phyloP scores from a whole-genome alignment of 2,888 invertebrate genomes.

The Calliphora vomitoria region DNA sequence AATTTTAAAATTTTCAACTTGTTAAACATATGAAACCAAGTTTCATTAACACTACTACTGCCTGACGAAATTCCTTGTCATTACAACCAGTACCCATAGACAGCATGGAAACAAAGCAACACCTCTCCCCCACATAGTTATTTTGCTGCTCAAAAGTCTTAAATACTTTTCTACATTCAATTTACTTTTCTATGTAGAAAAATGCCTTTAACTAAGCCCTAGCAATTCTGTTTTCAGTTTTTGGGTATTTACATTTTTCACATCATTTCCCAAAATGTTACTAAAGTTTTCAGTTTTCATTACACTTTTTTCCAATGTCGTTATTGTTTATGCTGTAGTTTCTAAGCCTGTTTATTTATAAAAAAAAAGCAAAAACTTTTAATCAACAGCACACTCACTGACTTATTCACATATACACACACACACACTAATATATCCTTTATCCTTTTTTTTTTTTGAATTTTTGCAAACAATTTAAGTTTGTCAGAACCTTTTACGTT shows the following conservation, averaged over 20 bases:
- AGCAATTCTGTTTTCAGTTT: neutral
- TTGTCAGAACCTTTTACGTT: slow-evolving; percentile 46
- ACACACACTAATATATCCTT: neutral
- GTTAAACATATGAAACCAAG: too few species aligned
- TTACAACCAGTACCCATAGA: too few species aligned
- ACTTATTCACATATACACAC: neutral
- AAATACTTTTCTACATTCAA: neutral
- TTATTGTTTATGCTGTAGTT: neutral
- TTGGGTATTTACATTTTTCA: slow-evolving; percentile 56
- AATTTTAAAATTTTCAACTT: too few species aligned
- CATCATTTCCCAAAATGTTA: slow-evolving; percentile 57
- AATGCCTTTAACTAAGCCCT: neutral
- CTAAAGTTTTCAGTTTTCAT: slow-evolving; percentile 37
- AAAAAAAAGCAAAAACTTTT: slow-evolving; percentile 2
- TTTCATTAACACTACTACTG: neutral
- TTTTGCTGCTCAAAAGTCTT: slow-evolving; percentile 1
- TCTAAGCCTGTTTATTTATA: slow-evolving; percentile 26
- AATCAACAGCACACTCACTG: slow-evolving; percentile 28
- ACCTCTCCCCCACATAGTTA: too few species aligned
- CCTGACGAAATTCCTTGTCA: too few species aligned
- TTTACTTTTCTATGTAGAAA: neutral
- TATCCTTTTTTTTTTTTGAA: slow-evolving; percentile 40
- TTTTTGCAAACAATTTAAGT: slow-evolving; percentile 60
- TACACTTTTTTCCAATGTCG: neutral
- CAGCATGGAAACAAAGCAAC: too few species aligned